Evolutionary conservation across 2,888 invertebrate species (phyloP), one percentile per base, ranked within the genome.

Genomic region (Gibbula magus): DNA sequence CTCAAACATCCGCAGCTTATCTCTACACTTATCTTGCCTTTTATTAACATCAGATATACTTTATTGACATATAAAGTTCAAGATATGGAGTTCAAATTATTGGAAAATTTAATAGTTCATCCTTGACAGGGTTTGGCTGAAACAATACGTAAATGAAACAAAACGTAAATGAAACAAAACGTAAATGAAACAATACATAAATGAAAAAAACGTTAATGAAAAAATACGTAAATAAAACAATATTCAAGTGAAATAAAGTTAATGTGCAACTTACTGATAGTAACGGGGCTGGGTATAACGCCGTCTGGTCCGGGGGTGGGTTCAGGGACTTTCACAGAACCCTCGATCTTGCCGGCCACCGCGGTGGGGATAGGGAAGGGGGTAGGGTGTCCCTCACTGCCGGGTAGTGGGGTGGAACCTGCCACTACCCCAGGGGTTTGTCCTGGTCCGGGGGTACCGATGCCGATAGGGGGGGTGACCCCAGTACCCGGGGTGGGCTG

Each of bases 281-380:
- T 84, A 20, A 85, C 80, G 75, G 87, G 85, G 13, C 85, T 84
- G 70, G 83, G 80, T 2, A 82, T 76, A 0, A 81, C 54, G n/a
- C 86, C 86, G 74, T 85, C 82, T 20, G 85, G 84, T 52, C 80
- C 82, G 61, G 85, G 85, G 25, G 85, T 87, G 5, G 89, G 89
- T 56, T 86, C 83, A 7, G 89, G 89, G 8, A 78, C 67, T 53
- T 82, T 84, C 16, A 83, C 79, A 22, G 82, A 81, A 22, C 87
- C 87, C 32, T 84, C 83, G 66, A 86, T 84, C 52, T 81, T 81
- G 39, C 86, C 88, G 35, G 88, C 86, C 25, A 86, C 78, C 16
- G 87, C 81, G 18, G 88, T 87, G 20, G 85, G 84, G 32, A 86
- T 83, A 0, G 85, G 83, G 45, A 25, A 22, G 3, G 82, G 83